Evolutionary conservation across 2,888 invertebrate genomes (phyloP), one percentile per base, ranked within the genome.

Genomic region (Rugalucina vietnamica): DNA sequence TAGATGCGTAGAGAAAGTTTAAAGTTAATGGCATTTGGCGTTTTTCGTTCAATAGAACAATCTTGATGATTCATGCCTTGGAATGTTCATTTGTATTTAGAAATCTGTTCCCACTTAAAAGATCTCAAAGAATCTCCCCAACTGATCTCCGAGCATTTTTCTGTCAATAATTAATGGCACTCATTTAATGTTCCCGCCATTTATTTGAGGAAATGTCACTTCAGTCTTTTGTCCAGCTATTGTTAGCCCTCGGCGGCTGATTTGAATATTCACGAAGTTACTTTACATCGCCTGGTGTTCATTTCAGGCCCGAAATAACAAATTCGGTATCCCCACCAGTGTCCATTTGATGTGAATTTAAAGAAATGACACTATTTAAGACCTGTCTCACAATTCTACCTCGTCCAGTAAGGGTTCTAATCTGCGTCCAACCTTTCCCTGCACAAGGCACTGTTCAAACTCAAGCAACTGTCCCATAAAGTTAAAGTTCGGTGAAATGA

Each of bases 401-500:
- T 24, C 82, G 24, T 79, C 82, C 36, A 78, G 29, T 18, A 60
- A 37, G 24, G 73, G 79, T 36, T 69, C 36, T 37, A 85, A 54
- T 36, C 36, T 65, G 49, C 85, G 32, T 1, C 32, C 60, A 10
- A 85, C 72, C 70, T 89, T 80, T 60, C 93, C 93, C 60, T 91
- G 88, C 85, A 92, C 93, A 27, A 94, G 88, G 34, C 90, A 89
- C 94, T 97, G 97, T 94, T 98, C 98, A 92, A 97, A 96, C 94
- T 98, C 98, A 90, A 97, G 96, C 90, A 99, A 96, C 95, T 99
- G 99, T 27, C 97, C 97, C 96, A 98, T 97, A 95, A 99, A 99
- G 94, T 98, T 99, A 84, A 98, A 96, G 95, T 99, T 99, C 1
- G 99, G 99, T 82, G 98, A 98, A 92, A 99, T 98, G 94, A 98